Evolutionary conservation across 2,888 invertebrate genomes (phyloP).

Genomic region (Tenthredo livida): DNA sequence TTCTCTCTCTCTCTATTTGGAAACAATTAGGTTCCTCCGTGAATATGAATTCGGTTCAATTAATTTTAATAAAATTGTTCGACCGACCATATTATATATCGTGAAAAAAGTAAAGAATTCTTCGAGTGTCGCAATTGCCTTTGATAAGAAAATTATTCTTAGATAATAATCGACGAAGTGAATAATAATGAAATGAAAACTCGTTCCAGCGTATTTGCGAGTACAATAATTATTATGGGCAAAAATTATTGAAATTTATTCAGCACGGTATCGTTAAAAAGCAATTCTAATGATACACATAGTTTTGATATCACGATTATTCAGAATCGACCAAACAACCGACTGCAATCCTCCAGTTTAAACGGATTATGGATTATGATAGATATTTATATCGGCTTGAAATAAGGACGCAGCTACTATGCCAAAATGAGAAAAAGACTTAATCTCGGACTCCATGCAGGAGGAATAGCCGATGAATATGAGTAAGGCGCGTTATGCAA

Average conservation of each 20-base stretch:
- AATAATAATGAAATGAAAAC: background rate
- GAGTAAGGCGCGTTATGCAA: conserved; percentile 41
- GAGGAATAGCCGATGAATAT: conserved; percentile 36
- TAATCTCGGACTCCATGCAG: background rate
- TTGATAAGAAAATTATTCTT: background rate
- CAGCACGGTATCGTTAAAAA: background rate
- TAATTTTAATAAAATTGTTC: background rate
- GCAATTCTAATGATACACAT: background rate
- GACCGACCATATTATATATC: background rate
- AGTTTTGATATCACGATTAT: background rate
- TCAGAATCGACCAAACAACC: background rate
- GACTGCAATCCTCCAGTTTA: background rate
- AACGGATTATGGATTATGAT: background rate
- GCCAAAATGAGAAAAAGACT: conserved; percentile 24
- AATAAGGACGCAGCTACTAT: background rate
- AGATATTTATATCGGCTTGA: background rate
- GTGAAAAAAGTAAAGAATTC: background rate
- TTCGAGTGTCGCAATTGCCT: background rate
- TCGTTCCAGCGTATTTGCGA: background rate
- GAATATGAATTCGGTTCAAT: background rate
- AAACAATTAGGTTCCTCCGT: background rate
- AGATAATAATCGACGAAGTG: background rate
- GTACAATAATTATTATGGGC: background rate
- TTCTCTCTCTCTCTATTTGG: background rate
- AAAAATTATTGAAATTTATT: background rate